Evolutionary conservation across 2,113 vertebrate genomes (phyloP), one percentile per base, ranked within the genome.

Genomic region (Protobothrops mucrosquamatus): DNA sequence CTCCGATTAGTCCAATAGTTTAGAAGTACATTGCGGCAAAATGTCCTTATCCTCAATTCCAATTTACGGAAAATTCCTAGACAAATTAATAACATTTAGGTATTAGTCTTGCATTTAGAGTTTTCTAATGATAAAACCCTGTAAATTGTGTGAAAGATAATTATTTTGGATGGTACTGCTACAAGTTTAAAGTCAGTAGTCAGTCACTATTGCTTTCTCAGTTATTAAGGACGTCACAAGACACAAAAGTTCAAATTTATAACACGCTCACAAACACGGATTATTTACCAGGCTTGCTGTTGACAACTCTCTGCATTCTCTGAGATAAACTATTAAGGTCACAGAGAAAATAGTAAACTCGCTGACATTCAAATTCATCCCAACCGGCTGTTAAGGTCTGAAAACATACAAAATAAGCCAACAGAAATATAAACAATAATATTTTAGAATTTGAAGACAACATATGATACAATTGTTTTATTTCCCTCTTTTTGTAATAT

Each of bases 381-480:
- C 99, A 99, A 87, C 99, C 99, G 39, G 98, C 98, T 29, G 98
- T 99, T 90, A 99, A 96, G 24, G 97, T 97, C 99, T 99, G 92
- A 69, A 52, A 88, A 55, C n/a, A 56, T 54, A 20, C 7, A 56
- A n/a, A 88, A 88, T 43, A 89, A 87, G 11, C 11, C 64, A n/a
- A 94, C 88, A 89, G 92, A 94, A 90, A 93, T 88, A 15, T 88
- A 89, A 12, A 59, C 26, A 81, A 34, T 24, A 24, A 10, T 4
- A 24, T 92, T 56, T 7, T 22, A 39, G 89, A 48, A 15, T 48
- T 8, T 61, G 92, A 85, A 56, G 22, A 29, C 34, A 85, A 12
- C 91, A 34, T 3, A 85, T 18, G 6, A 48, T 1, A 43, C 90
- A 26, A 6, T 29, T 0, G 0, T 6, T 34, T 59, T 90, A 59